Base-by-base conservation (phyloP, 1,140 invertebrate species). In the Frieseomelitta varia region DNA sequence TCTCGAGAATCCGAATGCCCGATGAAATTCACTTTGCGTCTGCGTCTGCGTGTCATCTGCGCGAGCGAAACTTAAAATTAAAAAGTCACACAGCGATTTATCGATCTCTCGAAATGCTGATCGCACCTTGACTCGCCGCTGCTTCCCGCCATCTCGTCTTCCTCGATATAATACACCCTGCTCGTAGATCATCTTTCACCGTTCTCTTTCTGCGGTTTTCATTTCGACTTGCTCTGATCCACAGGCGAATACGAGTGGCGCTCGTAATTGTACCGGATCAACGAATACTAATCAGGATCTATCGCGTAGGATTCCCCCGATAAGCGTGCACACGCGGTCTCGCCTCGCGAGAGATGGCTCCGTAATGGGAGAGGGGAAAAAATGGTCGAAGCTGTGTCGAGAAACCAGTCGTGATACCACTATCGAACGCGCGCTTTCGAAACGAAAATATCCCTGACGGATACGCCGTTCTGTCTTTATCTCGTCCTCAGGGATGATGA, bases 181-280 rank as follows among this genome's bases (percentile, higher is more conserved):
- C 73, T 58, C 73, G 53, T 47, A 77, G 81, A 77, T 82, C 81
- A 77, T 82, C 61, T 82, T 82, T 82, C 81, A 21, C 71, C 73
- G 56, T 68, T 58, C 81, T 77, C 61, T 77, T 77, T 55, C 39
- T 27, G 73, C 53, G 73, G 63, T 82, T 81, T 82, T 39, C 68
- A 76, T 82, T 82, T 56, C 73, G 15, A 77, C 56, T 68, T 12
- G n/a, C 3, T 15, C n/a, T 30, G 53, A 76, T 56, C 51, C 30
- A 55, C 27, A 3, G 21, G 27, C 47, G 55, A 24, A 53, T 72
- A 27, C 12, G n/a, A 47, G 39, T 6, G 39, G 6, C 67, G 30
- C 21, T 47, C 24, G n/a, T 75, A 73, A 81, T 73, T 81, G 55
- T 73, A 53, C 55, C 24, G 34, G 63, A 81, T 80, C 68, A 63